Evolutionary conservation across 2,113 vertebrate species (phyloP), one percentile per base, ranked within the genome.

Genomic region (Thamnaconus septentrionalis): DNA sequence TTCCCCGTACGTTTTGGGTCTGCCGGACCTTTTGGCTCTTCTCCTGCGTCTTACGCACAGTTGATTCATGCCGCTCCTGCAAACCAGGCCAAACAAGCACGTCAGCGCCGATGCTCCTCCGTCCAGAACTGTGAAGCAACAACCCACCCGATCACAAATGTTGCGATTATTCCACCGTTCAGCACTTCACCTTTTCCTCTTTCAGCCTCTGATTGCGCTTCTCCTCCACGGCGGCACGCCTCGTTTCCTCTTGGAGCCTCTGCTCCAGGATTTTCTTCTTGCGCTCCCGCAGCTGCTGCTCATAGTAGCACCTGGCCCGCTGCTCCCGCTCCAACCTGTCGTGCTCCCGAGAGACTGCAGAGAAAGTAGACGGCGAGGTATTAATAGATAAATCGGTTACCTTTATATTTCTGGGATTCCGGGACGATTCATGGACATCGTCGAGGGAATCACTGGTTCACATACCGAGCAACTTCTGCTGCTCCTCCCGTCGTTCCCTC

Each of bases 11-110:
- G 91, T 88, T 93, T 50, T 91, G 93, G 71, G 81, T 94, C 78
- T 93, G 93, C 71, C 85, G 95, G 66, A 91, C 91, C 76, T 88
- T 95, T 73, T 94, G 93, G 86, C 95, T 96, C 82, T 93, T 96
- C 78, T 97, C 94, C 80, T 94, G 91, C 0, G 96, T 97, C 55
- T 89, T 93, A 31, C 91, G 94, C 52, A 98, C 92, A 41, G 95
- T 94, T 61, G 92, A 93, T 90, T 97, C 96, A 86, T 94, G 89
- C 40, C 96, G 94, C 59, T 96, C 96, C 97, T 97, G 76, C 1
- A 82, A 77, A 47, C 9, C 40, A 10, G 39, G 8, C 39, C 1
- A 8, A 11, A 5, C 11, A 8, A 55, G 18, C 18, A 31, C 18
- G 18, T 31, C 18, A 31, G 18, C 18, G 18, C 18, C 18, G 18